Evolutionary conservation across 2,888 invertebrate species (phyloP), one percentile per base, ranked within the genome.

Genomic region (Amitus sp.): DNA sequence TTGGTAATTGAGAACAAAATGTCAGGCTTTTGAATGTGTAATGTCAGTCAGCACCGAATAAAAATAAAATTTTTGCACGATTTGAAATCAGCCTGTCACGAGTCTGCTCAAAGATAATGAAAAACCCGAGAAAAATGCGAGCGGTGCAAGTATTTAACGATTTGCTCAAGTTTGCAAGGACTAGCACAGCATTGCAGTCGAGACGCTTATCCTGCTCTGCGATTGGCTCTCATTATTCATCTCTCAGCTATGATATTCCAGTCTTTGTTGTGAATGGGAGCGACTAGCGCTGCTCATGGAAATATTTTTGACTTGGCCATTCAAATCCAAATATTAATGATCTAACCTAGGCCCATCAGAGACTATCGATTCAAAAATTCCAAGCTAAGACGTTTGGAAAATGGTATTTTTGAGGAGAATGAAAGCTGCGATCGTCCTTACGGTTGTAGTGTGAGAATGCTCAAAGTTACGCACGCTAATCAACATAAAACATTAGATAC

Each of bases 171-270:
- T n/a, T n/a, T n/a, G n/a, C n/a, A n/a, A n/a, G n/a, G n/a, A n/a
- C n/a, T n/a, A n/a, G n/a, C n/a, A n/a, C 70, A 75, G 75, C 73
- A 73, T 73, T 73, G 74, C 77, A 80, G 78, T 79, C 79, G 77
- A 75, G 77, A 79, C 76, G 71, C 75, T 37, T 37, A 74, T 69
- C 78, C 78, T 79, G 78, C 80, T 80, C 80, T 78, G 77, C 76
- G 75, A 82, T 82, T 80, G 80, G 78, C 80, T 82, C 80, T 82
- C 80, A 80, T 82, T 82, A 80, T 82, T 78, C 70, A 79, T 78
- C 78, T 79, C 76, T 77, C 73, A 74, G 76, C 65, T 65, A 13
- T 39, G 7, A 53, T 65, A 37, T 43, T 55, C 54, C 30, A 45
- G 20, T 62, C 27, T 51, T 43, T 51, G 54, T 49, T 62, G 54